These are phyloP conservation scores for Euwallacea similis DNA, from an alignment of 1,140 invertebrate species.

Conservation along the genomic window DNA sequence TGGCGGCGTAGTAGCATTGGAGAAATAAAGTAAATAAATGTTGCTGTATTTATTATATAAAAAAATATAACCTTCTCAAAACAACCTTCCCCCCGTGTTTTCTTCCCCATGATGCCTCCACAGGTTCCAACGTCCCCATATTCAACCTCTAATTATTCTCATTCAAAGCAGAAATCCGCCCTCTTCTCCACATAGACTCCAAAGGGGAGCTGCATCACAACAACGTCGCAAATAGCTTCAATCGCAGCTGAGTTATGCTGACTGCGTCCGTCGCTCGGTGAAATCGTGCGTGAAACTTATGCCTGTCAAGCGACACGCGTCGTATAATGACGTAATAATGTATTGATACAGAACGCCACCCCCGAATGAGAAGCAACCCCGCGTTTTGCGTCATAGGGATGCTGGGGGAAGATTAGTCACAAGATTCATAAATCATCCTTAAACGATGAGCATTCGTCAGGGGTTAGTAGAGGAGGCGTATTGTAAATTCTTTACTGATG, in stretches of 20 bases:
- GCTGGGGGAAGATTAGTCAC: conserved; percentile 7
- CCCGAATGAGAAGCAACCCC: conserved; percentile 26
- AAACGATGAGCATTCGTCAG: conserved; percentile 9
- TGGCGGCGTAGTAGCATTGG: conserved; percentile 33
- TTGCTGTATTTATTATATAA: conserved; percentile 55
- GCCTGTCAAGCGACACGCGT: conserved; percentile 51
- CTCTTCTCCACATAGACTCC: no score
- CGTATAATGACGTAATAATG: conserved; percentile 53
- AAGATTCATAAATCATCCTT: conserved; percentile 23
- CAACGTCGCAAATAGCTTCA: conserved; percentile 26
- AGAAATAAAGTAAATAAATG: conserved; percentile 49
- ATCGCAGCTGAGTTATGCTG: conserved; percentile 12
- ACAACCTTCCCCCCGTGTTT: not conserved
- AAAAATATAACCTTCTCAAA: conserved; percentile 39
- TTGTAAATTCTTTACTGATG: no score
- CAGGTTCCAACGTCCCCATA: no score
- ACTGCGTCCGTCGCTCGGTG: conserved; percentile 21
- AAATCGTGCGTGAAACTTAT: conserved; percentile 53
- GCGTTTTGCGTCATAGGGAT: not conserved
- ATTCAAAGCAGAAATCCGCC: not conserved
- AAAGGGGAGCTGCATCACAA: conserved; percentile 1
- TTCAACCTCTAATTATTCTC: not conserved
- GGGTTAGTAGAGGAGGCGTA: no score
- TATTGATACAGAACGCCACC: conserved; percentile 48
- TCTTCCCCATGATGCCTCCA: not conserved